Percentiles rank a stretch among this genome's conserved stretches.
Conservation (phyloP, 2,797 vertebrate species). For the Darevskia nairensis region DNA sequence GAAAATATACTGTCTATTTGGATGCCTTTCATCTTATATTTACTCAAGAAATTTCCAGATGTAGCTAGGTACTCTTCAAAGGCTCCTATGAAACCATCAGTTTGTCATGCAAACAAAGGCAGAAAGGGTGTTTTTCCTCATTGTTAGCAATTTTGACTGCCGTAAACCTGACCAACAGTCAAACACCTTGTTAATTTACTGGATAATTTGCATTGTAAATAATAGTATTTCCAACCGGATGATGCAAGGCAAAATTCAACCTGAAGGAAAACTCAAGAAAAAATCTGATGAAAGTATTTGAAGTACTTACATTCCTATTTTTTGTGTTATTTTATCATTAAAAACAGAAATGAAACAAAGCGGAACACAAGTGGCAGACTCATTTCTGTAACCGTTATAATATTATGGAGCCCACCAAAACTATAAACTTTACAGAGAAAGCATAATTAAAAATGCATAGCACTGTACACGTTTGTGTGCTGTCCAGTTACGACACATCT, state of each 20-base stretch:
- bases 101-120: conserved; percentile 23
- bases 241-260: not conserved
- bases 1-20: conserved; percentile 71
- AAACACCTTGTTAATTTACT: conserved; percentile 3
- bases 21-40: conserved; percentile 74
- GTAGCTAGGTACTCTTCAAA: conserved; percentile 72
- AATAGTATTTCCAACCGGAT: not conserved
- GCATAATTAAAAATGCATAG: not conserved
- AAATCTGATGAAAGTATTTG: not conserved
- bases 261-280: not conserved
- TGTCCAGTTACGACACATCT: not conserved
- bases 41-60: conserved; percentile 75
- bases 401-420: not conserved
- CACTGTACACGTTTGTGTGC: not conserved
- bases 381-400: no score
- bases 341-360: not conserved
- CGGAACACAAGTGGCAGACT: no score
- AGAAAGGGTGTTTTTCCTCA: not conserved
- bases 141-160: not conserved
- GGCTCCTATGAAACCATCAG: conserved; percentile 25
- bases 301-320: not conserved
- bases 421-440: no score
- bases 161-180: not conserved
- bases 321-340: not conserved
- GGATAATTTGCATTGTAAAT: not conserved